Conservation (phyloP, 2,888 invertebrate genomes). For the Stictocephala bisonia region DNA sequence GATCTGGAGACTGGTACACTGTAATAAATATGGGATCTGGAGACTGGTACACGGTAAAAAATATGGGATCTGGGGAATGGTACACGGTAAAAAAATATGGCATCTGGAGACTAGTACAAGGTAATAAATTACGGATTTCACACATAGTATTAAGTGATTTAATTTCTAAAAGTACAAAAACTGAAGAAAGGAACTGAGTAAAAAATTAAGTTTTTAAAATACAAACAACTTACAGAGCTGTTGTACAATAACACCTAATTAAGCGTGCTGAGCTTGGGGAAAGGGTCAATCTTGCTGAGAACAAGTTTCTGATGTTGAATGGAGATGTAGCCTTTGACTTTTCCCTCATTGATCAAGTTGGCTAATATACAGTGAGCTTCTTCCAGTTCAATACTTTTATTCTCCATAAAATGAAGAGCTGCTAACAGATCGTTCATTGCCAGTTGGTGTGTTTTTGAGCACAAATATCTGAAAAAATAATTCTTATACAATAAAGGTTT, state of each 20-base stretch:
- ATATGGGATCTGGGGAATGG: too few relatives aligned
- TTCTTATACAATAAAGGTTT: not conserved
- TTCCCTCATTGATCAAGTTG: slow-evolving; percentile 95
- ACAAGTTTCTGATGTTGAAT: slow-evolving; percentile 97
- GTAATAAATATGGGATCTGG: too few relatives aligned
- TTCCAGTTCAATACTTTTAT: slow-evolving; percentile 89
- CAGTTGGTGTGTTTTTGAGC: slow-evolving; percentile 81
- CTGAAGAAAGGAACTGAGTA: too few relatives aligned
- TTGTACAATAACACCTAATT: slow-evolving; percentile 1
- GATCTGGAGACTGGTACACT: too few relatives aligned
- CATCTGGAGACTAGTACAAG: too few relatives aligned
- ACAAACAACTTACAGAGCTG: too few relatives aligned
- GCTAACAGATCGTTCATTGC: slow-evolving; percentile 85
- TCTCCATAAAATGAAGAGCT: slow-evolving; percentile 84
- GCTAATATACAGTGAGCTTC: slow-evolving; percentile 97
- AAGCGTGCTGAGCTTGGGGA: slow-evolving; percentile 71
- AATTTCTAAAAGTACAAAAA: too few relatives aligned
- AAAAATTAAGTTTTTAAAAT: too few relatives aligned
- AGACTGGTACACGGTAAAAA: too few relatives aligned
- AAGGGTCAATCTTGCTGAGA: slow-evolving; percentile 96
- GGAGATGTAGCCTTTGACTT: slow-evolving; percentile 98
- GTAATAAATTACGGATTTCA: too few relatives aligned
- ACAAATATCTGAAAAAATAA: slow-evolving; percentile 69
- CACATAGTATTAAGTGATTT: too few relatives aligned
- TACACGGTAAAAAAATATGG: too few relatives aligned